Evolutionary conservation across 1,140 invertebrate genomes (phyloP).

Genomic region (Argopecten irradians): DNA sequence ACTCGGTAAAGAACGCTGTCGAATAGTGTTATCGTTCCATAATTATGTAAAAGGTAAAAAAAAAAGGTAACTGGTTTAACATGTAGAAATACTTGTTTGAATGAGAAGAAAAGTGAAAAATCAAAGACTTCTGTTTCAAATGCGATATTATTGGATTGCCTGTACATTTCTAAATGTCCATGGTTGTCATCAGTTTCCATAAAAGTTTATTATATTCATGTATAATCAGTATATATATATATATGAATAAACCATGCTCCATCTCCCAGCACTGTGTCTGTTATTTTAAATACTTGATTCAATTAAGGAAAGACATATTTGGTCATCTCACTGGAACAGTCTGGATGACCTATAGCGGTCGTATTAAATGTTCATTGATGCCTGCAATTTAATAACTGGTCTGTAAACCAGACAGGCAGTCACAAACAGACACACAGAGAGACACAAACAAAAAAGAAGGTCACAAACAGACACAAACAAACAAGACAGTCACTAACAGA

Average conservation of each 20-base stretch:
- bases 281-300: neutral
- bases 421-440: too few species aligned
- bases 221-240: too few species aligned
- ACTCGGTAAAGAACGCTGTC: neutral
- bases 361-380: too few species aligned
- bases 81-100: neutral
- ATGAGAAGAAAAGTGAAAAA: neutral
- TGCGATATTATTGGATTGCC: neutral
- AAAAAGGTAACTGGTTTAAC: neutral
- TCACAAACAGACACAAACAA: too few species aligned
- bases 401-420: too few species aligned
- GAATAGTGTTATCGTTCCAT: neutral
- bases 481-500: too few species aligned
- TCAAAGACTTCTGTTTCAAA: neutral
- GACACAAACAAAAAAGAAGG: too few species aligned
- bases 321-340: too few species aligned
- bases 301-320: too few species aligned
- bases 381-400: too few species aligned
- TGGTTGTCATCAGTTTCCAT: too few species aligned
- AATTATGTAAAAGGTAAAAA: neutral
- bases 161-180: neutral
- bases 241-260: neutral
- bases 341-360: too few species aligned
- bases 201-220: neutral
- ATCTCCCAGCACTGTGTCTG: neutral